These are phyloP conservation scores for Gymnarchus niloticus DNA, from an alignment of 2,113 vertebrate species.

Conservation along the genomic window DNA sequence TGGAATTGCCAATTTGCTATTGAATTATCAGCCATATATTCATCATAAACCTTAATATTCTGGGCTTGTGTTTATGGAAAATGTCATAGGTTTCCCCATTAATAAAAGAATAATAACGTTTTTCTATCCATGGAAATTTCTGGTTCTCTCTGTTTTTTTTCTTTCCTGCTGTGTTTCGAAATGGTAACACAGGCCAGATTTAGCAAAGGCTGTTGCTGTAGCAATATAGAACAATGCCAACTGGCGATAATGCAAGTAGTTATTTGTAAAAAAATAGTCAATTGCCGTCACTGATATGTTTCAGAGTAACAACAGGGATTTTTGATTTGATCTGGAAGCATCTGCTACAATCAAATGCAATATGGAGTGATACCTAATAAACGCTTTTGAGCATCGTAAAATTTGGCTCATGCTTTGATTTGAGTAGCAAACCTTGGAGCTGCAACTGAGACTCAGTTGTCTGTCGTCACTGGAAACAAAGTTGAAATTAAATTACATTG, in stretches of 20 bases:
- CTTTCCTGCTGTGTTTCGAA: background rate
- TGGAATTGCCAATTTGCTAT: background rate
- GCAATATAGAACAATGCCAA: background rate
- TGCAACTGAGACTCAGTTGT: too few relatives aligned
- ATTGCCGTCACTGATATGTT: background rate
- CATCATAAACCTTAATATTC: background rate
- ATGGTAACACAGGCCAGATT: background rate
- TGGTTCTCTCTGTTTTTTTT: background rate
- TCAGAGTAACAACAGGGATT: background rate
- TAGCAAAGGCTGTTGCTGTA: conserved; percentile 3
- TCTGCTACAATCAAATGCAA: background rate
- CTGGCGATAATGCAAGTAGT: background rate
- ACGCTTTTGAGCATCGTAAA: background rate
- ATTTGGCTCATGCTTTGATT: background rate
- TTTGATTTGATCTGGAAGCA: background rate
- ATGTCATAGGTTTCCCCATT: background rate
- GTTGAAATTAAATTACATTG: too few relatives aligned
- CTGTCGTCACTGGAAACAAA: background rate
- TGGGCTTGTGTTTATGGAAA: background rate
- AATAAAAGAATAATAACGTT: background rate
- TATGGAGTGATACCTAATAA: background rate
- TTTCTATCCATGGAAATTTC: background rate
- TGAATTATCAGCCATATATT: background rate
- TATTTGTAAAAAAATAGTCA: background rate
- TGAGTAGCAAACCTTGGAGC: background rate